Evolutionary conservation across 2,888 invertebrate genomes (phyloP).

Genomic region (Sinopyrophorus schimmeli): DNA sequence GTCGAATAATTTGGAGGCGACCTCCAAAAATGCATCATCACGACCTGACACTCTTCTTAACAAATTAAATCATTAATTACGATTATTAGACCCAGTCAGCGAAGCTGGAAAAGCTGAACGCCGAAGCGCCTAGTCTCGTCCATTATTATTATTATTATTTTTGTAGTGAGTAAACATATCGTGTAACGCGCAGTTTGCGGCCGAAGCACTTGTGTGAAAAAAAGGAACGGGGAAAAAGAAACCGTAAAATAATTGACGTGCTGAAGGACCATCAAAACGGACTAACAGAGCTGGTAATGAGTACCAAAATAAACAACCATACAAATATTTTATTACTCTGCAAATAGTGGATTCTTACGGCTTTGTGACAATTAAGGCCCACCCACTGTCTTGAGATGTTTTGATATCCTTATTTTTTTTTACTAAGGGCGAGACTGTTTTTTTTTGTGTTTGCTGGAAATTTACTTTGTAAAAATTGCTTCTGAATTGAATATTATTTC

Average conservation of each 20-base stretch:
- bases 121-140: background rate
- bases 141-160: background rate
- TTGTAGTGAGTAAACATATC: conserved; percentile 10
- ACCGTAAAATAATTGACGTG: conserved; percentile 27
- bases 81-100: conserved; percentile 1
- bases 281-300: conserved; percentile 17
- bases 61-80: conserved; percentile 9
- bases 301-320: conserved; percentile 25
- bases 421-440: too few species aligned
- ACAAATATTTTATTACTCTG: conserved; percentile 17
- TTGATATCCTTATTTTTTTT: too few species aligned
- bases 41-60: conserved; percentile 7
- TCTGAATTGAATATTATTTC: too few species aligned
- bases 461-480: too few species aligned
- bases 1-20: too few species aligned
- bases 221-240: conserved; percentile 12
- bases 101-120: too few species aligned
- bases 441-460: too few species aligned
- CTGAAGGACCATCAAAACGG: conserved; percentile 22
- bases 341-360: too few species aligned
- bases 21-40: conserved; percentile 14
- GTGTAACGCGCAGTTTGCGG: conserved; percentile 1
- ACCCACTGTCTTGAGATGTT: too few species aligned
- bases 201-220: conserved; percentile 12
- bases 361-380: too few species aligned